Percentiles rank a stretch among this genome's conserved stretches.
phyloP scores from a whole-genome alignment of 2,113 vertebrate species.

The Sakesphorus luctuosus region DNA sequence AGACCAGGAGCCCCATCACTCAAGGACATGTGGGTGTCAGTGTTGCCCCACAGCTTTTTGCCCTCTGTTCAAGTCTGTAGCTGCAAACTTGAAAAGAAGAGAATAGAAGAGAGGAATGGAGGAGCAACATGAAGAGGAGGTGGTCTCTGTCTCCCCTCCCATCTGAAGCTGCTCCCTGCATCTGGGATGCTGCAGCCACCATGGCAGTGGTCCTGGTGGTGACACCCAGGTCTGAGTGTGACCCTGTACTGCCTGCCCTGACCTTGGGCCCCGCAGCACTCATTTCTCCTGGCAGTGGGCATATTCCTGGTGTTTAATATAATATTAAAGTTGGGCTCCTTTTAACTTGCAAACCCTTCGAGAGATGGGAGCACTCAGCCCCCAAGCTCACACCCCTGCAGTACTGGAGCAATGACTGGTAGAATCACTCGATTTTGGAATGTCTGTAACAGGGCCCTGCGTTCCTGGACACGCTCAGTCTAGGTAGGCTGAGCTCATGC shows the following conservation, averaged over 20 bases:
- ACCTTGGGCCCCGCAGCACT: background rate
- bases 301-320: background rate
- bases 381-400: accelerated
- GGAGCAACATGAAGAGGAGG: accelerated
- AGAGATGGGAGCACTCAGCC: background rate
- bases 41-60: accelerated
- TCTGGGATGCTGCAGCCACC: background rate
- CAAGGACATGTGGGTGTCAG: accelerated
- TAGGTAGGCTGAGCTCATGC: conserved; percentile 25
- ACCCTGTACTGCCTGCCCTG: background rate
- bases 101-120: background rate
- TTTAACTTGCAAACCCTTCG: background rate
- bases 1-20: background rate
- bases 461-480: background rate
- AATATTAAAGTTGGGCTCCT: background rate
- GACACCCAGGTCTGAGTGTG: background rate
- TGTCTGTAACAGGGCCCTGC: background rate
- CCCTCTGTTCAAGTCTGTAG: background rate
- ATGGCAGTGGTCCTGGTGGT: accelerated
- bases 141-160: background rate
- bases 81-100: background rate
- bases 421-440: background rate
- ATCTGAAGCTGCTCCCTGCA: background rate
- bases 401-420: accelerated
- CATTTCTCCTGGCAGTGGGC: background rate